These are phyloP conservation scores for Picathartes gymnocephalus DNA, from an alignment of 2,113 vertebrate genomes.

Conservation along the genomic window DNA sequence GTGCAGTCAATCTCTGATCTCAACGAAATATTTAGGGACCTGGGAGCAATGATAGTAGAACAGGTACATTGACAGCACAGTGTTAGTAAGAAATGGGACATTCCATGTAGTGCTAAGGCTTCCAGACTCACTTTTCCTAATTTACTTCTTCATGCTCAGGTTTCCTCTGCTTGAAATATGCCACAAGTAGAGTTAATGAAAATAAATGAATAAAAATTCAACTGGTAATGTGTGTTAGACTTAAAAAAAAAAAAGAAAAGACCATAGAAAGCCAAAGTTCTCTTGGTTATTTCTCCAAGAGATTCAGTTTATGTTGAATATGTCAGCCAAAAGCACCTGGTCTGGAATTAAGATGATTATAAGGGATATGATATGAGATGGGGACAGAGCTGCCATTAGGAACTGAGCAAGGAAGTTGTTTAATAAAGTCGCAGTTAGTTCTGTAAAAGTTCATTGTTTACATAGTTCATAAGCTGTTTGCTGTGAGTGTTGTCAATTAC, in stretches of 20 bases:
- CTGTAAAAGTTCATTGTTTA: background rate
- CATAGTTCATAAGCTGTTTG: background rate
- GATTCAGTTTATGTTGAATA: background rate
- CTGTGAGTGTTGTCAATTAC: background rate
- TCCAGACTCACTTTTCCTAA: background rate
- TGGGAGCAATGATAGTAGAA: slow-evolving; percentile 96
- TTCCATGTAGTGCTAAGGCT: background rate
- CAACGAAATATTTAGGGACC: slow-evolving; percentile 93
- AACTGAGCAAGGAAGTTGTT: background rate
- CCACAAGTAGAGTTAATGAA: background rate
- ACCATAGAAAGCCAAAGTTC: background rate
- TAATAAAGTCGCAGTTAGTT: background rate
- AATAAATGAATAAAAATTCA: background rate
- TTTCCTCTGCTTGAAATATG: background rate
- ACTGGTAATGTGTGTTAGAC: background rate
- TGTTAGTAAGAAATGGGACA: background rate
- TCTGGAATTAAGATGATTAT: background rate
- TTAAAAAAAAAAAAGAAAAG: background rate
- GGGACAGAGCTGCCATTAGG: background rate
- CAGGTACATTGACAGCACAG: slow-evolving; percentile 75
- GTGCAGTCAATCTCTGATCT: slow-evolving; percentile 96
- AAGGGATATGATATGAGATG: background rate
- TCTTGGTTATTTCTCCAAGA: background rate
- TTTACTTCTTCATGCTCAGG: background rate
- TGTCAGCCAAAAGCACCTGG: background rate